Base-by-base conservation (phyloP, 2,888 invertebrate genomes). In the Drosophila greeni region DNA sequence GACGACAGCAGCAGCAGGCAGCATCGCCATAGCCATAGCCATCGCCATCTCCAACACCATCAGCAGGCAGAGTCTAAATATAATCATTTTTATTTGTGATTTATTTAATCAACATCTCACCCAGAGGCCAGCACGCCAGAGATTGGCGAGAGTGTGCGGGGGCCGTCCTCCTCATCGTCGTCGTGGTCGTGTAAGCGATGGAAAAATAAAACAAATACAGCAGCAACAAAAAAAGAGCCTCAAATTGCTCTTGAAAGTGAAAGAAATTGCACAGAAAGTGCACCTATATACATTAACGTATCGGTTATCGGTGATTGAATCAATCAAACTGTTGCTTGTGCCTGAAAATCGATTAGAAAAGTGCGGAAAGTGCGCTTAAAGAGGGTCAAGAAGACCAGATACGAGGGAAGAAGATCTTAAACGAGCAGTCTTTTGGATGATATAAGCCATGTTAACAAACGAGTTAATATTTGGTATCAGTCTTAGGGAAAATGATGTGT, bases 201-300 rank as follows among this genome's bases (percentile, higher is more conserved):
- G 59, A 47, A 45, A 47, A 60, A 42, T 26, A 45, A 42, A 53
- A 36, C 55, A 20, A 31, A 47, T 47, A 20, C 29, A 29, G 20
- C 1, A 18, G 16, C 43, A 43, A 26, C 26, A 29, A 29, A 29
- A 37, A 51, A 54, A 52, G 47, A 23, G 49, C 69, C 47, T 64
- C 56, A 66, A 59, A 68, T 74, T 66, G 73, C 75, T 62, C 64
- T 66, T 71, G 67, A 76, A 79, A 72, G 62, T 72, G 76, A 51
- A 60, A 39, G 51, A 64, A 61, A 64, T 45, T 59, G 59, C 56
- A 73, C 20, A 39, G 39, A 64, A 56, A 56, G 47, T 52, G 34
- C 59, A 56, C 9, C 40, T 20, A 43, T 43, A 43, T 29, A 16
- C 11, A 26, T 43, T 43, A 57, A 65, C 47, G 33, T 51, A 58